Base-by-base conservation (phyloP, 2,113 vertebrate species). In the Heloderma charlesbogerti region DNA sequence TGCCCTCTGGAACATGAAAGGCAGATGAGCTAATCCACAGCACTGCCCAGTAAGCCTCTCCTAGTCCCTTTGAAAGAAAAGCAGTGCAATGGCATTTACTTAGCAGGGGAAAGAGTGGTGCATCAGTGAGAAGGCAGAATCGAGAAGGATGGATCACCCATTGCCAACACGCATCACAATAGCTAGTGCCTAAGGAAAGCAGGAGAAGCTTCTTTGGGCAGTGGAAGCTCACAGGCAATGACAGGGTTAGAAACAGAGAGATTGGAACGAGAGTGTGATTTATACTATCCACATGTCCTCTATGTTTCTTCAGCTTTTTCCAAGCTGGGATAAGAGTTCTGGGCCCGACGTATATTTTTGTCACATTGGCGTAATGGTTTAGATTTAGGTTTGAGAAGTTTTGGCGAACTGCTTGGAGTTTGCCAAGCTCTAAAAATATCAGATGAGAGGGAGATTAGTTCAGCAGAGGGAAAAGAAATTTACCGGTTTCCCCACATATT, bases 21-120 rank as follows among this genome's bases (percentile, higher is more conserved):
- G 8, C 37, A 85, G 85, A 80, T 87, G 18, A 51, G 87, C 57
- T 31, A 88, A 90, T 83, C 40, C 43, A 72, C 1, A 1, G 0
- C 63, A 51, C 25, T 71, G 48, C 40, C 34, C 31, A 75, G 3
- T 37, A 25, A 51, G 27, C 10, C 9, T 45, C 43, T 90, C 88
- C 48, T 63, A 72, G 90, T 90, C 27, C 60, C 10, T 89, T 92
- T 84, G 91, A 91, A 86, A 0, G 18, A 82, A 80, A 86, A 84
- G 8, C n/a, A 86, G 48, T 51, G 34, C 87, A 77, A 78, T 45
- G 88, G 57, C 34, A 84, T 37, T 92, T 31, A 83, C 34, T 71
- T 81, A 51, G 7, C 77, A 45, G 54, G 71, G 69, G 89, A 93
- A 91, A 90, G 4, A 91, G 80, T 87, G 54, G 25, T 1, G 89